These are phyloP conservation scores for Empis stercorea DNA, from an alignment of 2,888 invertebrate genomes.

Conservation along the genomic window DNA sequence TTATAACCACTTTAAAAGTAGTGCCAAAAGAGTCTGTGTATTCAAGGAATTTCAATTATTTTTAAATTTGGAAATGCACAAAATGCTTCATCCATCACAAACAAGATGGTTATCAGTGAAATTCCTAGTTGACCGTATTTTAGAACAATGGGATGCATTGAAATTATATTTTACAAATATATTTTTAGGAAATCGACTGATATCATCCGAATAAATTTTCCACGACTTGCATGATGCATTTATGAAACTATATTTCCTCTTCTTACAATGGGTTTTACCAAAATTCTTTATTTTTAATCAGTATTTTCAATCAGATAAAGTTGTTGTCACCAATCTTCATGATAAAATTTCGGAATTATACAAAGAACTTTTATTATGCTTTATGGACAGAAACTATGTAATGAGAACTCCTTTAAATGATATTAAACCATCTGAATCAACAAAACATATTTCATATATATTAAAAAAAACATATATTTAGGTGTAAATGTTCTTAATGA, in stretches of 20 bases:
- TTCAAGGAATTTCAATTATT: neutral
- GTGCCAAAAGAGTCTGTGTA: neutral
- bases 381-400: neutral
- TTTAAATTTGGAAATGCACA: neutral
- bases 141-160: neutral
- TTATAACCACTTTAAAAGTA: conserved; percentile 12
- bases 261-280: neutral
- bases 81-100: conserved; percentile 16
- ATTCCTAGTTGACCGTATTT: neutral
- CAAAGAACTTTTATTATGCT: neutral
- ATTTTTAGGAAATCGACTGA: neutral
- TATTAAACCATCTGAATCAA: no score
- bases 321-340: neutral
- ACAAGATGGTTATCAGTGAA: conserved; percentile 18
- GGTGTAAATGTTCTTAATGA: no score
- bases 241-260: neutral
- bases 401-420: no score
- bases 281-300: neutral
- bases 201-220: neutral
- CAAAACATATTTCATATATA: no score
- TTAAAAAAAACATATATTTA: no score
- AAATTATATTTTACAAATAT: neutral
- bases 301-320: neutral
- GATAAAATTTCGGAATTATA: neutral
- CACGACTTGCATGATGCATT: neutral